Conservation (phyloP, 2,797 vertebrate genomes). For the Premnoplex brunnescens region DNA sequence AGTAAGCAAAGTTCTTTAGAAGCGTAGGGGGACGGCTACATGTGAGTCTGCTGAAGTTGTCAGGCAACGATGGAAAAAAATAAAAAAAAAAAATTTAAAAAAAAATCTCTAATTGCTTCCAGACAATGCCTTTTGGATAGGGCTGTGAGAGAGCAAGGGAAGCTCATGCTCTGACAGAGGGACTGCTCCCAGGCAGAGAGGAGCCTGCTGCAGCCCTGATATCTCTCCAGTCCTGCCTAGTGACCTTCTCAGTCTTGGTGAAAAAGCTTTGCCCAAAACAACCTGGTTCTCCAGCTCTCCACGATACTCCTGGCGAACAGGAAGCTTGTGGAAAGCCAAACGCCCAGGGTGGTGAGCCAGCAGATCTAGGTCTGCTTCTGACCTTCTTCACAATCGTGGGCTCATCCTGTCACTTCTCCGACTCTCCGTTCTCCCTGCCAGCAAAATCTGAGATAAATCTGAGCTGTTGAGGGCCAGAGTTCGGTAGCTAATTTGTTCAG, state of each 20-base stretch:
- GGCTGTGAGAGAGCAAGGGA: constrained; percentile 16
- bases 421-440: background rate
- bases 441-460: constrained; percentile 26
- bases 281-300: background rate
- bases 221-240: background rate
- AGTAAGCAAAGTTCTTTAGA: constrained; percentile 44
- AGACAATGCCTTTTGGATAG: constrained; percentile 61
- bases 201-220: background rate
- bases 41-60: constrained; percentile 67
- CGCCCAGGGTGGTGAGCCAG: background rate
- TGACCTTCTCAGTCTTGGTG: background rate
- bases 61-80: constrained; percentile 63
- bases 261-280: background rate
- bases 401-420: background rate
- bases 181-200: background rate
- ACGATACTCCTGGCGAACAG: background rate
- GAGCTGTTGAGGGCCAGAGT: background rate
- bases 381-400: background rate
- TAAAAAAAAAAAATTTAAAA: background rate
- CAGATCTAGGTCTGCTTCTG: background rate
- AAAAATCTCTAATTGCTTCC: constrained; percentile 72
- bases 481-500: constrained; percentile 2
- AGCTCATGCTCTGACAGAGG: constrained; percentile 34
- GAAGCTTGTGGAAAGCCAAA: background rate
- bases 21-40: background rate